Conservation (phyloP, 2,797 vertebrate genomes). For the Tapirus indicus region DNA sequence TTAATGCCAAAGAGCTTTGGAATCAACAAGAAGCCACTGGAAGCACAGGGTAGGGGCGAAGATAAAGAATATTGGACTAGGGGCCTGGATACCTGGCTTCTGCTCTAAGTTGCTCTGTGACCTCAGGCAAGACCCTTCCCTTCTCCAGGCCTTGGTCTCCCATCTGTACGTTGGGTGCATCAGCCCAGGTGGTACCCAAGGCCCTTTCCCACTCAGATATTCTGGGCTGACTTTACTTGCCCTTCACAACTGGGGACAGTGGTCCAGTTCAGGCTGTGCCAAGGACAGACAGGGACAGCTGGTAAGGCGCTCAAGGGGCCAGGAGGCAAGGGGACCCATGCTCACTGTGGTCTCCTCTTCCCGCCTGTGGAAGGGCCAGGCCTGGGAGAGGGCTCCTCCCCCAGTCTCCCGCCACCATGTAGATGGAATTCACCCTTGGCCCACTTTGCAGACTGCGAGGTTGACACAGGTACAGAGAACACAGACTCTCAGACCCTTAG, state of each 20-base stretch:
- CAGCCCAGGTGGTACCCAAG: background rate
- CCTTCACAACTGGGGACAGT: background rate
- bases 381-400: background rate
- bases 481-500: background rate
- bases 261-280: background rate
- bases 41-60: background rate
- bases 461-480: background rate
- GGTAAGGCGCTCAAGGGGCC: background rate
- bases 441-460: background rate
- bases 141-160: background rate
- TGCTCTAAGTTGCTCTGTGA: background rate
- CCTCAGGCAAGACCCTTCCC: background rate
- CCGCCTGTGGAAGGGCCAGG: background rate
- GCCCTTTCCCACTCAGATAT: background rate
- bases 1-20: constrained; percentile 17
- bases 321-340: background rate
- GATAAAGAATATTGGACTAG: background rate
- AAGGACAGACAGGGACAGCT: constrained; percentile 33
- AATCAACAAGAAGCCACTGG: background rate
- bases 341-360: background rate
- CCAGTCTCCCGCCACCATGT: background rate
- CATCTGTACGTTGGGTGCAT: background rate
- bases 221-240: background rate
- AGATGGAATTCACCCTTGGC: background rate
- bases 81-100: background rate